phyloP scores from a whole-genome alignment of 2,113 vertebrate species.

The Austrofundulus limnaeus region DNA sequence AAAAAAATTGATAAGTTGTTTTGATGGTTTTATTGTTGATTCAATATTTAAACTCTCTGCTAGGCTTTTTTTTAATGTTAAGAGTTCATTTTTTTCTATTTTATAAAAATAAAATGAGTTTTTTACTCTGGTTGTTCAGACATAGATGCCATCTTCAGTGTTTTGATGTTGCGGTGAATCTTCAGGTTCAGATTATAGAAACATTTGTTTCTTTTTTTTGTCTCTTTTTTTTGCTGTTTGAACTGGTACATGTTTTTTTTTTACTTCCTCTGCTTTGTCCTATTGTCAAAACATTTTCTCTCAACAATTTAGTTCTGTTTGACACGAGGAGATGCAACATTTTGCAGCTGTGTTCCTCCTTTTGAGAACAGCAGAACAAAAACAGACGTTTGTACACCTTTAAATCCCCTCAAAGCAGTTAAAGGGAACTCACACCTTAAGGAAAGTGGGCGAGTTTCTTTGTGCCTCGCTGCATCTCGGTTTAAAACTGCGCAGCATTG shows the following conservation, averaged over 20 bases:
- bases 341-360: slow-evolving; percentile 5
- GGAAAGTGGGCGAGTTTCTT: slow-evolving; percentile 11
- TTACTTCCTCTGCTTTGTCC: slow-evolving; percentile 8
- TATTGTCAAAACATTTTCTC: slow-evolving; percentile 26
- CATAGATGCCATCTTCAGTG: not conserved
- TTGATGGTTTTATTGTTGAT: too few species aligned
- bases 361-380: not conserved
- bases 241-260: slow-evolving; percentile 9
- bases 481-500: slow-evolving; percentile 53
- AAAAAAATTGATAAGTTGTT: too few species aligned
- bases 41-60: too few species aligned
- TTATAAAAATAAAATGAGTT: not conserved
- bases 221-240: slow-evolving; percentile 6
- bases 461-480: slow-evolving; percentile 13
- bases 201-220: slow-evolving; percentile 2
- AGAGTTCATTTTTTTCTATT: too few species aligned
- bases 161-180: not conserved
- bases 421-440: slow-evolving; percentile 13
- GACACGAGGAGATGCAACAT: slow-evolving; percentile 24
- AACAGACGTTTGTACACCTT: slow-evolving; percentile 6
- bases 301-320: slow-evolving; percentile 2
- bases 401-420: slow-evolving; percentile 6
- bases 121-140: too few species aligned
- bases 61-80: too few species aligned
- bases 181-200: not conserved